Evolutionary conservation across 2,888 invertebrate species (phyloP).

Genomic region (Drosophila multiciliata): DNA sequence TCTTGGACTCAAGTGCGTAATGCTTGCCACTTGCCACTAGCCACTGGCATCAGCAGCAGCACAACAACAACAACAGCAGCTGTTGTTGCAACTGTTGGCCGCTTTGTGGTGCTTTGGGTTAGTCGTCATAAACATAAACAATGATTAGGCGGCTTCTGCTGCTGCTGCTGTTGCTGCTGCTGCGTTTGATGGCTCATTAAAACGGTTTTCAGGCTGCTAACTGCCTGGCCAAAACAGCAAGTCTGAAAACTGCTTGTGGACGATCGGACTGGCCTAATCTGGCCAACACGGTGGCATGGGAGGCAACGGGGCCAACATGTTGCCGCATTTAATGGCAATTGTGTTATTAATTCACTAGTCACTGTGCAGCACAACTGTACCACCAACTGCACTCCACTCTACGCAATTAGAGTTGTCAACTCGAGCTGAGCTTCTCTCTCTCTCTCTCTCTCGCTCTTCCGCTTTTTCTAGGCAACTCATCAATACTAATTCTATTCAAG

Average conservation of each 20-base stretch:
- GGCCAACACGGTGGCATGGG: neutral
- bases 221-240: slow-evolving; percentile 9
- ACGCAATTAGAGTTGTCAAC: slow-evolving; percentile 20
- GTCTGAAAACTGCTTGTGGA: neutral
- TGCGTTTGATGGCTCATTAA: slow-evolving; percentile 66
- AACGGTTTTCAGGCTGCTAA: slow-evolving; percentile 62
- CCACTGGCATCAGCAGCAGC: slow-evolving; percentile 9
- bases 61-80: neutral
- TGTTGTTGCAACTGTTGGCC: slow-evolving; percentile 6
- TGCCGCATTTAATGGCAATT: slow-evolving; percentile 10
- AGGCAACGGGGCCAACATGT: neutral
- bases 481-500: neutral
- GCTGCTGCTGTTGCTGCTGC: slow-evolving; percentile 37
- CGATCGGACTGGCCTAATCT: slow-evolving; percentile 16
- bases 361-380: slow-evolving; percentile 33
- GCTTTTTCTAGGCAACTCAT: neutral
- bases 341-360: slow-evolving; percentile 49
- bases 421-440: neutral
- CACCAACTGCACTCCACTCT: neutral
- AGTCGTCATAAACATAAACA: slow-evolving; percentile 71
- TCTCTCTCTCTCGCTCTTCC: neutral
- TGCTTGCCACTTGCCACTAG: slow-evolving; percentile 24
- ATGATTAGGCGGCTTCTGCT: slow-evolving; percentile 66
- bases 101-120: slow-evolving; percentile 20
- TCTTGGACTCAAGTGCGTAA: slow-evolving; percentile 34